A percentile compares a stretch with the other conserved stretches of the same genome.
Conservation (phyloP, 2,888 invertebrate genomes). For the Lycaena phlaeas region DNA sequence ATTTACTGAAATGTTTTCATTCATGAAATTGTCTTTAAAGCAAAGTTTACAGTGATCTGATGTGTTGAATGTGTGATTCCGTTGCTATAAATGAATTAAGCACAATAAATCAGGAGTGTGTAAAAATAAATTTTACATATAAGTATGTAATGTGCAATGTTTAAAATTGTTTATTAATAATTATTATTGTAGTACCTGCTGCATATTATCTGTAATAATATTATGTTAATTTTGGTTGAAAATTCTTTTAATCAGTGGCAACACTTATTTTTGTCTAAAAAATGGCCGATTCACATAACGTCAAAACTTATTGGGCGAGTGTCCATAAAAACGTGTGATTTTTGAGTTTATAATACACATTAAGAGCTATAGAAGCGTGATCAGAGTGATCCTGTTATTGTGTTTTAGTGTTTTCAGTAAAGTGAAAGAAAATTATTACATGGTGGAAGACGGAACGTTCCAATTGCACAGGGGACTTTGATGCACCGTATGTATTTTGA, state of each 20-base stretch:
- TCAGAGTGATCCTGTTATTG: constrained; percentile 37
- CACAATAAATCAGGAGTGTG: no score
- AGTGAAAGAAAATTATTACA: constrained; percentile 27
- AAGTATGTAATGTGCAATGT: no score
- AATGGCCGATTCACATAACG: constrained; percentile 59
- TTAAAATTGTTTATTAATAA: no score
- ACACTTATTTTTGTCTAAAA: constrained; percentile 46
- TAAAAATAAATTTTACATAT: no score
- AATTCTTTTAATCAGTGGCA: constrained; percentile 39
- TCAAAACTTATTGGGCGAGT: constrained; percentile 54
- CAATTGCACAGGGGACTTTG: constrained; percentile 38
- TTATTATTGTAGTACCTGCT: no score
- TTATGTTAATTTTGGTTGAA: no score
- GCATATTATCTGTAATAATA: no score
- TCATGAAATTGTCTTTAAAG: background rate
- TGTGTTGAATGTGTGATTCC: no score
- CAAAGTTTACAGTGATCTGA: no score
- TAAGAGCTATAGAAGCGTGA: constrained; percentile 26
- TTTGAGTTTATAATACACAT: constrained; percentile 28
- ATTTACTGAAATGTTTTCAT: constrained; percentile 1
- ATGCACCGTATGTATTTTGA: constrained; percentile 54
- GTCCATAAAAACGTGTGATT: constrained; percentile 50
- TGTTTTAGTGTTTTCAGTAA: constrained; percentile 24
- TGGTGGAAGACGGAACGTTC: constrained; percentile 30
- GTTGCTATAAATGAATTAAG: no score